Evolutionary conservation across 2,888 invertebrate species (phyloP), one percentile per base, ranked within the genome.

Genomic region (Drosophila tripunctata): DNA sequence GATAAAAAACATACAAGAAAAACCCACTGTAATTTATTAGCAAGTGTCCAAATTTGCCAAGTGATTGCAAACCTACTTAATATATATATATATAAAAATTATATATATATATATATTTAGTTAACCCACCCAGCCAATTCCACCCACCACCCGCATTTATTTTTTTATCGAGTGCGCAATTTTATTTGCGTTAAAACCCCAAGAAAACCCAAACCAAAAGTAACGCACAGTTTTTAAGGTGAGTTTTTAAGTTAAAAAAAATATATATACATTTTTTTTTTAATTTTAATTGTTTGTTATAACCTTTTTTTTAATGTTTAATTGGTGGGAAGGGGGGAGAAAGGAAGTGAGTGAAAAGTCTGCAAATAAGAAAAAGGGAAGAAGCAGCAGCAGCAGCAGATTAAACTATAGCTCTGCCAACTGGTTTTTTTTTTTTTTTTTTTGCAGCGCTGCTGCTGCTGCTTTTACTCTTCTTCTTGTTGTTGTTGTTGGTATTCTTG

Each of bases 351-450:
- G 30, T 17, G 35, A 64, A 60, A 67, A 47, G 54, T 73, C 64
- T 64, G 67, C 67, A 55, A 60, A 57, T 33, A 38, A 45, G 36
- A 44, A 41, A 35, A 5, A 40, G 17, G 10, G 17, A 41, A 6
- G 12, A n/a, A 54, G n/a, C n/a, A n/a, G n/a, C n/a, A n/a, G n/a
- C n/a, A n/a, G n/a, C n/a, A n/a, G n/a, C n/a, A 58, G 33, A 62
- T 56, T 55, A 33, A 44, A 27, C 8, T 22, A 56, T 63, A 63
- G 58, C 64, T 55, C 47, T 70, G 44, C 66, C 73, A 78, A 78
- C 78, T 82, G 78, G 78, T 78, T 78, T 78, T 69, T 71, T 19
- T 55, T 55, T 63, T n/a, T n/a, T n/a, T n/a, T n/a, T n/a, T n/a
- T n/a, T n/a, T n/a, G n/a, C n/a, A n/a, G n/a, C n/a, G n/a, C n/a